These are phyloP conservation scores for Tragelaphus oryx DNA, from an alignment of 2,797 vertebrate genomes.

Conservation along the genomic window DNA sequence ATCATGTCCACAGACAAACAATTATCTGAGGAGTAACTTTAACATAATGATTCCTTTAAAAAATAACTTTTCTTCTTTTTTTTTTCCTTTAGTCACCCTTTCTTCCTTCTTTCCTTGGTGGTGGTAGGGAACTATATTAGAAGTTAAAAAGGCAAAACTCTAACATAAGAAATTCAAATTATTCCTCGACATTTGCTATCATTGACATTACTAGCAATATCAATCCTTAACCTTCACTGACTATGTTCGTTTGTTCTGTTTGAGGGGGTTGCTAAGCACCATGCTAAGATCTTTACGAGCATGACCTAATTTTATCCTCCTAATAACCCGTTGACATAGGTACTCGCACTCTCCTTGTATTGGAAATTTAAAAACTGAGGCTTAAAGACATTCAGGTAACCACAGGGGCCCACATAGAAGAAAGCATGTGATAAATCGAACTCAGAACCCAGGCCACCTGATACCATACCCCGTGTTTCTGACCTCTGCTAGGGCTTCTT, in stretches of 20 bases:
- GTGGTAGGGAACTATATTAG: neutral
- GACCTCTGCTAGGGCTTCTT: neutral
- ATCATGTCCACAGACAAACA: constrained; percentile 30
- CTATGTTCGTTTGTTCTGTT: neutral
- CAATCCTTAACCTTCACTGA: neutral
- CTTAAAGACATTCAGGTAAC: neutral
- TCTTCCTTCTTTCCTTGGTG: neutral
- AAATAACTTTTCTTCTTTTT: neutral
- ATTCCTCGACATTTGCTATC: neutral
- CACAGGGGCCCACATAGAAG: neutral
- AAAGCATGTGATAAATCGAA: neutral
- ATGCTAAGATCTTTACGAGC: neutral
- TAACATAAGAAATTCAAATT: neutral
- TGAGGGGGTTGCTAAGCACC: neutral
- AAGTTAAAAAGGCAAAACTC: neutral
- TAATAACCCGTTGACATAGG: neutral
- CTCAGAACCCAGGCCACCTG: neutral
- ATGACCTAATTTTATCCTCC: neutral
- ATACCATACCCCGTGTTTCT: neutral
- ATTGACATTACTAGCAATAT: neutral
- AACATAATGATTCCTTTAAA: neutral
- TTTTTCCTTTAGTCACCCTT: neutral
- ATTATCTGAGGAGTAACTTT: neutral
- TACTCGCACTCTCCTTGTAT: neutral
- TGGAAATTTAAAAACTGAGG: neutral